Percentiles rank a stretch among this genome's conserved stretches.
phyloP scores from a whole-genome alignment of 2,888 invertebrate species.

The Schizotus pectinicornis region DNA sequence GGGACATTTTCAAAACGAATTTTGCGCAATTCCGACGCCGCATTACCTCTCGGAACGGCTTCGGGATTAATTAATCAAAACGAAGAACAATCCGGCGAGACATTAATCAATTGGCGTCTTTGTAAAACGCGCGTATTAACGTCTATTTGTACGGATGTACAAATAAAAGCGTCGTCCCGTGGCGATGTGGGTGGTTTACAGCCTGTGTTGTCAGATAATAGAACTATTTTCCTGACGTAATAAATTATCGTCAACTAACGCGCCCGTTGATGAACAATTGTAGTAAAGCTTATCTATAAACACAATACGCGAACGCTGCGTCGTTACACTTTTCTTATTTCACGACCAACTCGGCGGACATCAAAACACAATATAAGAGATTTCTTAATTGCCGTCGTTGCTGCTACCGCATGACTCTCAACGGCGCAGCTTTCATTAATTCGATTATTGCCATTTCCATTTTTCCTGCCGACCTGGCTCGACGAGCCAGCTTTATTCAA shows the following conservation, averaged over 20 bases:
- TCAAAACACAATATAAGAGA: neutral
- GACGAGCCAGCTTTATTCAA: too few species aligned
- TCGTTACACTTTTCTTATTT: neutral
- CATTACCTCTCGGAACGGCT: conserved; percentile 2
- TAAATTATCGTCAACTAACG: conserved; percentile 35
- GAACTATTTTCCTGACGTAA: conserved; percentile 35
- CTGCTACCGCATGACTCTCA: too few species aligned
- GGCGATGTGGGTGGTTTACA: conserved; percentile 30
- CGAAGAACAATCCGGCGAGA: conserved; percentile 22
- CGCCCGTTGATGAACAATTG: conserved; percentile 38
- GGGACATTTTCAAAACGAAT: too few species aligned
- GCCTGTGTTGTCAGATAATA: conserved; percentile 25
- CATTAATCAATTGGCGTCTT: conserved; percentile 30
- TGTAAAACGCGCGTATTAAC: conserved; percentile 25
- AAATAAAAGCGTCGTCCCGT: conserved; percentile 21
- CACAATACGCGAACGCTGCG: conserved; percentile 26
- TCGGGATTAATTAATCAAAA: conserved; percentile 25
- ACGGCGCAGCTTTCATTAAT: too few species aligned
- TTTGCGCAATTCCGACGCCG: neutral
- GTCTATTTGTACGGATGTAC: conserved; percentile 26
- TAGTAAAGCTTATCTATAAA: conserved; percentile 31
- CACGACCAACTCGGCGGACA: neutral
- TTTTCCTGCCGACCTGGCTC: too few species aligned
- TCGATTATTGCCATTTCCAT: too few species aligned
- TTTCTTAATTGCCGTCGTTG: too few species aligned